Evolutionary conservation across 2,888 invertebrate genomes (phyloP).

Genomic region (Morpho helenor): DNA sequence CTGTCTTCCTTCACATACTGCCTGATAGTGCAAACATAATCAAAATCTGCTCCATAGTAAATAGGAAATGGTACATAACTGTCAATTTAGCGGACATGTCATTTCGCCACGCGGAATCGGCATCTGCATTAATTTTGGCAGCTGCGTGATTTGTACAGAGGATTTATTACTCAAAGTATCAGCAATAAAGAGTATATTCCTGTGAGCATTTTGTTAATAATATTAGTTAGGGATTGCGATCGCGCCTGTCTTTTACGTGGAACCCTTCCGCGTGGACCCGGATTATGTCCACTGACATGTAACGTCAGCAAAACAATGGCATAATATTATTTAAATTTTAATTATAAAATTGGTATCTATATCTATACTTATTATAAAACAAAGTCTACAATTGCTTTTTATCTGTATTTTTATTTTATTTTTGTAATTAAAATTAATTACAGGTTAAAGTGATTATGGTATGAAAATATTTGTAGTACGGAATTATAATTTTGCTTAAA

Average conservation of each 20-base stretch:
- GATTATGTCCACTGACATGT: conserved; percentile 42
- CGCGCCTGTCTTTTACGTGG: conserved; percentile 60
- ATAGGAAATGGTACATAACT: conserved; percentile 46
- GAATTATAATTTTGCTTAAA: too few relatives aligned
- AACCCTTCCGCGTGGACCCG: conserved; percentile 65
- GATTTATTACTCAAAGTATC: conserved; percentile 7
- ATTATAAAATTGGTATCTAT: too few relatives aligned
- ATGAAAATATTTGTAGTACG: too few relatives aligned
- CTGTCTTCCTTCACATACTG: too few relatives aligned
- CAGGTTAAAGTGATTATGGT: too few relatives aligned
- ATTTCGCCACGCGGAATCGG: conserved; percentile 26
- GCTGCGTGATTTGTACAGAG: conserved; percentile 23
- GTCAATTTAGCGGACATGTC: conserved; percentile 37
- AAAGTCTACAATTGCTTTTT: too few relatives aligned
- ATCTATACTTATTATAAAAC: too few relatives aligned
- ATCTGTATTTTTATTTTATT: too few relatives aligned
- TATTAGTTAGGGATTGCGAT: conserved; percentile 36
- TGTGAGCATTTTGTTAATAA: conserved; percentile 16
- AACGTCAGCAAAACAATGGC: conserved; percentile 40
- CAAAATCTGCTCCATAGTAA: conserved; percentile 25
- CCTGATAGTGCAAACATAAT: background rate
- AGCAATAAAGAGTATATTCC: conserved; percentile 4
- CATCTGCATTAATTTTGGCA: conserved; percentile 38
- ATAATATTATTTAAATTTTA: background rate
- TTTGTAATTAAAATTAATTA: too few relatives aligned